Conservation (phyloP, 2,888 invertebrate species). For the Axea sp. region DNA sequence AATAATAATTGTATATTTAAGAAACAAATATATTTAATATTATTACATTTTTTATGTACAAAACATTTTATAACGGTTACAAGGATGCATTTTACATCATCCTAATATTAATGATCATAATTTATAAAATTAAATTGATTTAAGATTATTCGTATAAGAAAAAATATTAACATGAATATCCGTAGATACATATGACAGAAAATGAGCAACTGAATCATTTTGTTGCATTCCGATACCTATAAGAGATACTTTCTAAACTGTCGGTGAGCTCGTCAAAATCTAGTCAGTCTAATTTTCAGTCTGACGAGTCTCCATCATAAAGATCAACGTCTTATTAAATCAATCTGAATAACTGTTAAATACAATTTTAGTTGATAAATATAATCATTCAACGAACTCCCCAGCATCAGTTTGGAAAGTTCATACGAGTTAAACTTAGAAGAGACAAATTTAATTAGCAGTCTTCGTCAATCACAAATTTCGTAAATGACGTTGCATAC, state of each 20-base stretch:
- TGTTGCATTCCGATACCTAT: constrained; percentile 3
- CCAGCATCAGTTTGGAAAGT: background rate
- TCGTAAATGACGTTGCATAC: background rate
- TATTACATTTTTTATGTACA: too few relatives aligned
- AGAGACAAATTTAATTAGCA: constrained; percentile 17
- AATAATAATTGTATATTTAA: too few relatives aligned
- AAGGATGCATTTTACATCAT: too few relatives aligned
- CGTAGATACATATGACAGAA: too few relatives aligned
- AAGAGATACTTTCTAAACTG: background rate
- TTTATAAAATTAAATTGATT: too few relatives aligned
- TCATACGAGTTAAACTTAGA: constrained; percentile 4
- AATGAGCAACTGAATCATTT: constrained; percentile 16
- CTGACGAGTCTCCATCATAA: constrained; percentile 5
- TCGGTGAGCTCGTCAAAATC: constrained; percentile 3
- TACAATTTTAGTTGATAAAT: constrained; percentile 14
- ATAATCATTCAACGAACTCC: constrained; percentile 6
- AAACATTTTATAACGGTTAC: too few relatives aligned
- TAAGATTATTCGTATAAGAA: too few relatives aligned
- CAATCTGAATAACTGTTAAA: background rate
- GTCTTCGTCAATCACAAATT: constrained; percentile 22
- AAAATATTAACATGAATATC: too few relatives aligned
- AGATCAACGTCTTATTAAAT: constrained; percentile 13
- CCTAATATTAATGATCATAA: too few relatives aligned
- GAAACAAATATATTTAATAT: too few relatives aligned
- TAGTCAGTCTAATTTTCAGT: constrained; percentile 35